Evolutionary conservation across 2,888 invertebrate species (phyloP).

Genomic region (Erpobdella octoculata): DNA sequence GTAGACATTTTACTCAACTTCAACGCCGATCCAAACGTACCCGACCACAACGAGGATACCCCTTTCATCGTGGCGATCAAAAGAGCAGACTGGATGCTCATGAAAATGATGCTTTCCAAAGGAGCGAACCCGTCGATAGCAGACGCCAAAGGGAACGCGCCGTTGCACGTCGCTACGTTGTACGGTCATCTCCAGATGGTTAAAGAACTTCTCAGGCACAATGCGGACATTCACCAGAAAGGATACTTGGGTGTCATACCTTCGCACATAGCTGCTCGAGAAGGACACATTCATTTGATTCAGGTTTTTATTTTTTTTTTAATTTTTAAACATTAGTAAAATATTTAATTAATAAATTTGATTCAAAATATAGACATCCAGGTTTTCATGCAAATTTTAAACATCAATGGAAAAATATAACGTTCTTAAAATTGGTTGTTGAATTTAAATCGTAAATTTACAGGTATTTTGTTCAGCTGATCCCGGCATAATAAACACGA

Average conservation of each 20-base stretch:
- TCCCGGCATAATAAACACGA: conserved; percentile 37
- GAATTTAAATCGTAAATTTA: conserved; percentile 31
- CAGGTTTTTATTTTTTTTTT: conserved; percentile 30
- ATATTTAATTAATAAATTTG: neutral
- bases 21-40: conserved; percentile 38
- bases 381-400: neutral
- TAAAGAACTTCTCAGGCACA: conserved; percentile 36
- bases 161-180: conserved; percentile 39
- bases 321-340: neutral
- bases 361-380: neutral
- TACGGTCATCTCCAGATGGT: conserved; percentile 40
- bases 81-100: conserved; percentile 37
- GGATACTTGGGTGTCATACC: conserved; percentile 37
- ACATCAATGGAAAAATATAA: neutral
- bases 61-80: conserved; percentile 40
- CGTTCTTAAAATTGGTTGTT: neutral
- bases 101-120: conserved; percentile 37
- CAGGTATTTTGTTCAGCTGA: conserved; percentile 37
- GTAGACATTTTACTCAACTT: conserved; percentile 36
- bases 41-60: conserved; percentile 39
- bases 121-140: conserved; percentile 38
- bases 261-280: conserved; percentile 40
- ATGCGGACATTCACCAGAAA: conserved; percentile 39
- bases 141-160: conserved; percentile 37
- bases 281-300: conserved; percentile 40